Conservation (phyloP, 2,797 vertebrate species). For the Tiaroga cobitis region DNA sequence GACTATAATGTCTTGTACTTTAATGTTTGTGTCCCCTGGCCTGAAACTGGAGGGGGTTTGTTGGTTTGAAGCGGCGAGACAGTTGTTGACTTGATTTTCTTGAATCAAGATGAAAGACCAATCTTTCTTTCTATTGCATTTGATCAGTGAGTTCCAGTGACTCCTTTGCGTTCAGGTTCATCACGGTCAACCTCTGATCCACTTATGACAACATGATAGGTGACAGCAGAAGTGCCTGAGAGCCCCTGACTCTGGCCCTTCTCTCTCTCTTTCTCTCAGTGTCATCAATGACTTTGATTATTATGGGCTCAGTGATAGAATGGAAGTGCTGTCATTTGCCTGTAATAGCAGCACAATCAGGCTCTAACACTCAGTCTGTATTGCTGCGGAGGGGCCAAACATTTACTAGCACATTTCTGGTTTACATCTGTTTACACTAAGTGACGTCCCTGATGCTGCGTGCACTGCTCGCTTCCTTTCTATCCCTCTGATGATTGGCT, state of each 20-base stretch:
- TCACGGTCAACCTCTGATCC: conserved; percentile 69
- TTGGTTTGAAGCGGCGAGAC: conserved; percentile 74
- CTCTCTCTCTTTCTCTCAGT: conserved; percentile 63
- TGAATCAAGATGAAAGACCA: conserved; percentile 80
- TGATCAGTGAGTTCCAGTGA: conserved; percentile 67
- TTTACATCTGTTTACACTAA: conserved; percentile 75
- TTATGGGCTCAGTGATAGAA: conserved; percentile 74
- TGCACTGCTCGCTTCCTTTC: not conserved
- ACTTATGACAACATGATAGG: conserved; percentile 56
- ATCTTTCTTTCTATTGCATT: conserved; percentile 64
- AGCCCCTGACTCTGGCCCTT: conserved; percentile 67
- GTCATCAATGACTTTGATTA: conserved; percentile 74
- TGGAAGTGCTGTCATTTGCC: conserved; percentile 80
- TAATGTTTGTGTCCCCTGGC: conserved; percentile 45
- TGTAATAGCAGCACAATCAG: conserved; percentile 82
- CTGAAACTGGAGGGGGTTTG: conserved; percentile 42
- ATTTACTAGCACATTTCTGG: conserved; percentile 59
- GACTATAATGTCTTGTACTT: conserved; percentile 25
- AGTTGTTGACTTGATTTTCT: conserved; percentile 77
- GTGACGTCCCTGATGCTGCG: conserved; percentile 17
- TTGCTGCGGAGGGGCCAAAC: conserved; percentile 63
- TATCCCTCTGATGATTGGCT: conserved; percentile 15
- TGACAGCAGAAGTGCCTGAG: conserved; percentile 50
- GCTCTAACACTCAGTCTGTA: conserved; percentile 61
- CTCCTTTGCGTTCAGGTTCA: conserved; percentile 67